Conservation (phyloP, 2,888 invertebrate species). For the Pocota personata region DNA sequence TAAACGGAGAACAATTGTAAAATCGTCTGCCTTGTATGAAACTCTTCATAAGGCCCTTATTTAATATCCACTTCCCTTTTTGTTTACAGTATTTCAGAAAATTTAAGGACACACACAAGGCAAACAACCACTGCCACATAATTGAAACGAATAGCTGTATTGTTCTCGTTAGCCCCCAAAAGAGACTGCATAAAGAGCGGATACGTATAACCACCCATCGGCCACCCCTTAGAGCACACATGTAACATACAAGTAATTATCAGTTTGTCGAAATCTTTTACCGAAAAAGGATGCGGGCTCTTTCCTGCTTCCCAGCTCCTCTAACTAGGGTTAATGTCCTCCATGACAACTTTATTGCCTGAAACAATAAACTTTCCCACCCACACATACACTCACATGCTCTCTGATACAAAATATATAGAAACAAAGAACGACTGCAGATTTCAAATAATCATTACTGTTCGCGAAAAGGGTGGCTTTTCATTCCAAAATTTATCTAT, state of each 20-base stretch:
- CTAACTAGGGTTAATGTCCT: constrained; percentile 63
- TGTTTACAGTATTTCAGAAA: constrained; percentile 39
- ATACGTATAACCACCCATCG: not conserved
- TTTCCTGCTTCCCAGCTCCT: not conserved
- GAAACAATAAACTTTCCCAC: constrained; percentile 57
- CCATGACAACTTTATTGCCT: constrained; percentile 68
- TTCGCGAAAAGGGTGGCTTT: constrained; percentile 59
- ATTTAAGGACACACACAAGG: constrained; percentile 41
- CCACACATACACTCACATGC: not conserved
- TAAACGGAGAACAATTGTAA: constrained; percentile 36
- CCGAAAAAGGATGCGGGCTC: constrained; percentile 54
- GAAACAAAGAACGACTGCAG: constrained; percentile 46
- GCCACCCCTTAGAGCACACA: constrained; percentile 8
- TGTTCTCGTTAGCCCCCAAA: not conserved
- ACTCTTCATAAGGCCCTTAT: constrained; percentile 25
- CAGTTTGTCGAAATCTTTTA: constrained; percentile 64
- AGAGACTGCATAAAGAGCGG: constrained; percentile 41
- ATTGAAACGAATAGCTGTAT: not conserved
- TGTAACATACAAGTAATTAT: constrained; percentile 65
- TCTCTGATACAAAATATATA: constrained; percentile 2
- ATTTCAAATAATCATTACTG: constrained; percentile 70
- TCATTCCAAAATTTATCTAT: constrained; percentile 61
- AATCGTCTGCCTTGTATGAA: not conserved
- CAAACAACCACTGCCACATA: constrained; percentile 16
- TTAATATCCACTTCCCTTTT: constrained; percentile 54